Conservation (phyloP, 2,113 vertebrate species). For the Sylvia atricapilla region DNA sequence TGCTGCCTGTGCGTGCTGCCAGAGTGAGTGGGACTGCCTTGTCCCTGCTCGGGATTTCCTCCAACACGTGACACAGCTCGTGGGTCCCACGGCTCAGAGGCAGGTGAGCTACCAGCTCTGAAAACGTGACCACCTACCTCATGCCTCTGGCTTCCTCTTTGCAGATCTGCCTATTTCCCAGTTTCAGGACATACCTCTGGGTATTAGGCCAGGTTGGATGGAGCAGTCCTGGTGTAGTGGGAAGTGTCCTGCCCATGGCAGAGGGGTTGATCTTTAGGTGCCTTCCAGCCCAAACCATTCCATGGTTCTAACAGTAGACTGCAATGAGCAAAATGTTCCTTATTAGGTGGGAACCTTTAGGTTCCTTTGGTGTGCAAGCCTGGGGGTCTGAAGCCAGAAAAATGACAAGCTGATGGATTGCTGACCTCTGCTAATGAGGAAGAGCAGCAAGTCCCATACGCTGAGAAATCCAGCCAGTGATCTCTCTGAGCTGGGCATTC, state of each 20-base stretch:
- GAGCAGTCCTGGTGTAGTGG: neutral
- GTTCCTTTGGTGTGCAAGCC: neutral
- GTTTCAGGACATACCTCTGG: neutral
- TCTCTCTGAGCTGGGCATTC: neutral
- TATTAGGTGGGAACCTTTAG: neutral
- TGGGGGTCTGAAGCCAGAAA: neutral
- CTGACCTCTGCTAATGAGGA: neutral
- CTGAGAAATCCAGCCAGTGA: neutral
- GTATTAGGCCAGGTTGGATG: neutral
- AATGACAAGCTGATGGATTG: neutral
- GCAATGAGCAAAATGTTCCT: neutral
- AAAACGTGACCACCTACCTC: fast-evolving
- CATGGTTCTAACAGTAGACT: neutral
- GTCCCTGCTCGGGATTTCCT: neutral
- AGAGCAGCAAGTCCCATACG: neutral
- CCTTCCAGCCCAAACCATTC: neutral
- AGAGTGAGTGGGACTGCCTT: neutral
- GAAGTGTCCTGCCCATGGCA: neutral
- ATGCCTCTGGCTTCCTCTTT: neutral
- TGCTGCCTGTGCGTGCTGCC: neutral
- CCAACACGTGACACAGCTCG: neutral
- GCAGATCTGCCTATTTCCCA: neutral
- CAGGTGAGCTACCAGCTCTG: neutral
- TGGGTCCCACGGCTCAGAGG: neutral
- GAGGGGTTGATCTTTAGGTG: neutral